Percentiles rank a stretch among this genome's conserved stretches.
These are phyloP conservation scores for Nephrotoma guestfalica DNA, from an alignment of 2,888 invertebrate genomes.

Conservation along the genomic window DNA sequence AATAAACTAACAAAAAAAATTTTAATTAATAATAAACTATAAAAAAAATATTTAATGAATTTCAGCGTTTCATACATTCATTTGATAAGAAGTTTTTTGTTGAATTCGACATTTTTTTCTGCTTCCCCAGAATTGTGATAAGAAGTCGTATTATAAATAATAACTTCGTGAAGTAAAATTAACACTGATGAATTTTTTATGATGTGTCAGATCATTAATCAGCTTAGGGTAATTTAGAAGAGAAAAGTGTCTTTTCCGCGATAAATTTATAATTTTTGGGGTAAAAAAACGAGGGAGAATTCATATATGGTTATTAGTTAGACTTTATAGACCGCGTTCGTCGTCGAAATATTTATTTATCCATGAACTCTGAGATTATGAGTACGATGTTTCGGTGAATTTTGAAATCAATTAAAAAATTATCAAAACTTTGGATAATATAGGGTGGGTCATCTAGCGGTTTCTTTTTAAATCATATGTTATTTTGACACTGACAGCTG, in stretches of 20 bases:
- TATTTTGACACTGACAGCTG: no score
- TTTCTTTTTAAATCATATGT: no score
- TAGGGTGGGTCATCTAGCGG: no score
- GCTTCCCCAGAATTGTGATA: not conserved
- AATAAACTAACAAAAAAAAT: not conserved
- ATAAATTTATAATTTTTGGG: not conserved
- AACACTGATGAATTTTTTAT: not conserved
- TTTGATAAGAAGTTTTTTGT: not conserved
- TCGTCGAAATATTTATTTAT: no score
- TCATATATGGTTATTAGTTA: no score
- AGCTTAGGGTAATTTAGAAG: not conserved
- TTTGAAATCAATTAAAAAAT: no score
- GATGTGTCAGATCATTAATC: not conserved
- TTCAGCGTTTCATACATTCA: not conserved
- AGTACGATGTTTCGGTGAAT: no score
- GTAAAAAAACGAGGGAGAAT: not conserved
- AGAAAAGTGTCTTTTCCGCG: not conserved
- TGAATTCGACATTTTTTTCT: not conserved
- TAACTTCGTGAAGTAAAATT: not conserved
- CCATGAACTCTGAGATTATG: no score
- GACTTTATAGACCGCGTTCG: no score
- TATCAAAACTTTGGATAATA: no score
- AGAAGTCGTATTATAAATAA: not conserved
- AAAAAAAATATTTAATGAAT: not conserved
- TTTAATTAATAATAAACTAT: not conserved